Evolutionary conservation across 2,888 invertebrate genomes (phyloP).

Genomic region (Elmis aenea): DNA sequence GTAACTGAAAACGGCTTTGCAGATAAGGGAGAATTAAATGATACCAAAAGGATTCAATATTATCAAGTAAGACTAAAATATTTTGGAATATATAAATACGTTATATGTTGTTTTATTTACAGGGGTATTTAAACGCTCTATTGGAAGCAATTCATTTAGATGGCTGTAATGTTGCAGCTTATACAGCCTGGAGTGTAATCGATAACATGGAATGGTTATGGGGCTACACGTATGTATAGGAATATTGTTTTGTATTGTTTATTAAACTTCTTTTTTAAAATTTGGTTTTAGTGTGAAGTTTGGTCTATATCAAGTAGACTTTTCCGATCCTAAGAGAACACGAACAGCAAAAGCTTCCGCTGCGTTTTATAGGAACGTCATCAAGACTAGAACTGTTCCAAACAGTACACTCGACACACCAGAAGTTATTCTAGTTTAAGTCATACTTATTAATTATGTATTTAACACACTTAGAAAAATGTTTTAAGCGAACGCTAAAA

Average conservation of each 20-base stretch:
- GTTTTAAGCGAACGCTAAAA: neutral
- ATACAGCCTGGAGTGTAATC: slow-evolving; percentile 72
- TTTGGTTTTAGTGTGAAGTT: slow-evolving; percentile 56
- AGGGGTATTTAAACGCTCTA: slow-evolving; percentile 48
- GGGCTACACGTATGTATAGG: slow-evolving; percentile 70
- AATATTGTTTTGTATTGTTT: slow-evolving; percentile 2
- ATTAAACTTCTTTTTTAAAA: slow-evolving; percentile 4
- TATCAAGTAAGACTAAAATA: slow-evolving; percentile 25
- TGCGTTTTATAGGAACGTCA: slow-evolving; percentile 51
- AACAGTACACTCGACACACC: slow-evolving; percentile 9
- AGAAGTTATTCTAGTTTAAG: neutral
- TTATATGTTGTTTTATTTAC: slow-evolving; percentile 11
- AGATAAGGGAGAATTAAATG: slow-evolving; percentile 48
- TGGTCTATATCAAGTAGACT: slow-evolving; percentile 66
- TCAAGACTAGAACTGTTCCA: slow-evolving; percentile 36
- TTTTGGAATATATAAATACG: neutral
- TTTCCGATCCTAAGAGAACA: slow-evolving; percentile 52
- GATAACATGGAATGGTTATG: slow-evolving; percentile 79
- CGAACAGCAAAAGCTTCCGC: slow-evolving; percentile 62
- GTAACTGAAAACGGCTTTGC: slow-evolving; percentile 59
- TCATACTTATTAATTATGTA: neutral
- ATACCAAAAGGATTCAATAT: slow-evolving; percentile 48
- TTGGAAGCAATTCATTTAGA: slow-evolving; percentile 51
- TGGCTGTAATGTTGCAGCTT: slow-evolving; percentile 58
- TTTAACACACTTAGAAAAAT: neutral